These are phyloP conservation scores for Cheilosia grossa DNA, from an alignment of 2,888 invertebrate species.

Conservation along the genomic window DNA sequence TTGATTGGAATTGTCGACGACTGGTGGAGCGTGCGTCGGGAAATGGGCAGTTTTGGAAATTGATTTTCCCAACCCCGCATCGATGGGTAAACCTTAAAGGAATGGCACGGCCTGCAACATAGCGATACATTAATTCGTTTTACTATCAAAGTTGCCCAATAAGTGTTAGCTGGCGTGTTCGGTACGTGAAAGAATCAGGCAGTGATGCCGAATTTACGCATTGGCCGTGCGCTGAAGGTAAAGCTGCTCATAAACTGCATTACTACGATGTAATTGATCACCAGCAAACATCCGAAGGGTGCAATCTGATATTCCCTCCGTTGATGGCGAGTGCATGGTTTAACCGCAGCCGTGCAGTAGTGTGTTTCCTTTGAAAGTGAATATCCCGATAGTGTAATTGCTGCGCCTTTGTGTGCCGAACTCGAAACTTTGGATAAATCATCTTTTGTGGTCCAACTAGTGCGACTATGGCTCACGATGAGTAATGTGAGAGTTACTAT, in stretches of 20 bases:
- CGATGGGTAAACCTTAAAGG: background rate
- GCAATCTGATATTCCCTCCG: background rate
- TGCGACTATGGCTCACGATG: no score
- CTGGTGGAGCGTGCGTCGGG: background rate
- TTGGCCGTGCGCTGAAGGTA: background rate
- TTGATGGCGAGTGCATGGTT: background rate
- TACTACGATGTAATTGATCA: background rate
- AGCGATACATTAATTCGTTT: background rate
- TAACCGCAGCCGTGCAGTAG: background rate
- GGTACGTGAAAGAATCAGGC: background rate
- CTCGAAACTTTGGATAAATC: no score
- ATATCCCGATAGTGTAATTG: no score
- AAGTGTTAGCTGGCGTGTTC: background rate
- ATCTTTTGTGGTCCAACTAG: no score
- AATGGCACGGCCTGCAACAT: background rate
- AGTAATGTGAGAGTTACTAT: no score
- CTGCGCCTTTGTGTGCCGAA: no score
- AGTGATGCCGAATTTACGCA: background rate
- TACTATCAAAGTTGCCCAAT: background rate
- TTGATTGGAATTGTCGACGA: constrained; percentile 5
- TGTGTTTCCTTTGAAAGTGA: no score
- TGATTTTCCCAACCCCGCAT: background rate
- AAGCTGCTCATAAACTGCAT: background rate
- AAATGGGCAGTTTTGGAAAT: background rate
- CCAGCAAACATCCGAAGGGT: constrained; percentile 1